Percentiles rank a stretch among this genome's conserved stretches.
Conservation (phyloP, 2,888 invertebrate species). For the Malachius bipustulatus region DNA sequence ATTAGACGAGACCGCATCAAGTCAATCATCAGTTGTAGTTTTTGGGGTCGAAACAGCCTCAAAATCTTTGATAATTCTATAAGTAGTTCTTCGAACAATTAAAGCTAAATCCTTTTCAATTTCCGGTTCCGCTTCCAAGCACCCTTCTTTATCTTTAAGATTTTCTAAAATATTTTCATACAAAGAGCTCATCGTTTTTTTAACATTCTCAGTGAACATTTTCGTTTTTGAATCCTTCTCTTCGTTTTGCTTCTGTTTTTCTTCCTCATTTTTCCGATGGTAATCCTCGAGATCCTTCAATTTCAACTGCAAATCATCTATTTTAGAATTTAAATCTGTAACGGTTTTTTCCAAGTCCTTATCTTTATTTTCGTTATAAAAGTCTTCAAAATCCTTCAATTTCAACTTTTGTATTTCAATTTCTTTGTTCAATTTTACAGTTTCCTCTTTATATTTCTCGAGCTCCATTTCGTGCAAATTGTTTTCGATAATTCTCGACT, state of each 20-base stretch:
- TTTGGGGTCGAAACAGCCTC: not conserved
- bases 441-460: not conserved
- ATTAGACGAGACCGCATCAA: too few relatives aligned
- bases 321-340: conserved; percentile 15
- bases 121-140: conserved; percentile 11
- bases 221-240: conserved; percentile 7
- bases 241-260: conserved; percentile 13
- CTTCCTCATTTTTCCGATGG: conserved; percentile 11
- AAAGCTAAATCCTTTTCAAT: conserved; percentile 18
- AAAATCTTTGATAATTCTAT: conserved; percentile 19
- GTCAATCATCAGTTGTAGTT: too few relatives aligned
- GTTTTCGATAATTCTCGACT: not conserved
- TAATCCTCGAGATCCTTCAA: conserved; percentile 16
- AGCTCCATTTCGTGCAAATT: too few relatives aligned
- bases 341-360: conserved; percentile 13
- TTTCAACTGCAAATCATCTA: conserved; percentile 17
- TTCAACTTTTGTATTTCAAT: not conserved
- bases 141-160: conserved; percentile 16
- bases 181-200: conserved; percentile 29
- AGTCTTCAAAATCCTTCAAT: conserved; percentile 15
- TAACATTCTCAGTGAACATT: conserved; percentile 22
- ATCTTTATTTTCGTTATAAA: conserved; percentile 15
- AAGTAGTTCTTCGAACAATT: conserved; percentile 19
- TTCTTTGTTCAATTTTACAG: not conserved
- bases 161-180: conserved; percentile 26